phyloP scores from a whole-genome alignment of 2,797 vertebrate genomes.

The Protosalanx chinensis region DNA sequence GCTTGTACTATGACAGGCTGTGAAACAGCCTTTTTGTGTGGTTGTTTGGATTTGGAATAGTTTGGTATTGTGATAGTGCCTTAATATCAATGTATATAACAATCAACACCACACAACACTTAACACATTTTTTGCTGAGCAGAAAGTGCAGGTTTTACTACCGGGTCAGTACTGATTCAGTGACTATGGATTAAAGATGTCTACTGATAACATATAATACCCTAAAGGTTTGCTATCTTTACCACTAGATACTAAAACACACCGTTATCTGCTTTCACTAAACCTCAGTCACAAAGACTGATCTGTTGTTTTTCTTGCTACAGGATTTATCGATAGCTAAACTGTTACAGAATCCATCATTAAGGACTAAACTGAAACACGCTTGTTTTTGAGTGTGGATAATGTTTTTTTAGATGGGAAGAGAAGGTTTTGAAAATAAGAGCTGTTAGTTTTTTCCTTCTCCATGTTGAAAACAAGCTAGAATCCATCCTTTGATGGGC shows the following conservation, averaged over 20 bases:
- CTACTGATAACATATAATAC: conserved; percentile 63
- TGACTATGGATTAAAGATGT: conserved; percentile 56
- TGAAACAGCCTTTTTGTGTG: too few relatives aligned
- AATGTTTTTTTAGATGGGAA: not conserved
- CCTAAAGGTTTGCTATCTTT: conserved; percentile 7
- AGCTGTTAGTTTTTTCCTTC: not conserved
- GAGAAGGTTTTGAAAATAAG: not conserved
- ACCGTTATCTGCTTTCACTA: not conserved
- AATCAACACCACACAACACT: conserved; percentile 10
- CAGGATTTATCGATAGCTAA: too few relatives aligned
- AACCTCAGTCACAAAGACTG: not conserved
- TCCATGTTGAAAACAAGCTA: conserved; percentile 15
- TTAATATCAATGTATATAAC: not conserved
- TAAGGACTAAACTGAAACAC: conserved; percentile 9
- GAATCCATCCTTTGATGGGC: not conserved
- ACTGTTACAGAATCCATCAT: too few relatives aligned
- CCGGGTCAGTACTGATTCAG: conserved; percentile 51
- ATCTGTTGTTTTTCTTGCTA: not conserved
- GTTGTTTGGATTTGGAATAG: not conserved
- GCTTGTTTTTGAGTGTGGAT: not conserved
- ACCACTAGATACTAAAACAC: not conserved
- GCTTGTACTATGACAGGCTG: not conserved
- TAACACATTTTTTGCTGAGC: not conserved
- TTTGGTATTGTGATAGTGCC: not conserved
- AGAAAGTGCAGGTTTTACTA: conserved; percentile 49